Evolutionary conservation across 2,797 vertebrate species (phyloP), one percentile per base, ranked within the genome.

Genomic region (Micropoecilia bifurca): DNA sequence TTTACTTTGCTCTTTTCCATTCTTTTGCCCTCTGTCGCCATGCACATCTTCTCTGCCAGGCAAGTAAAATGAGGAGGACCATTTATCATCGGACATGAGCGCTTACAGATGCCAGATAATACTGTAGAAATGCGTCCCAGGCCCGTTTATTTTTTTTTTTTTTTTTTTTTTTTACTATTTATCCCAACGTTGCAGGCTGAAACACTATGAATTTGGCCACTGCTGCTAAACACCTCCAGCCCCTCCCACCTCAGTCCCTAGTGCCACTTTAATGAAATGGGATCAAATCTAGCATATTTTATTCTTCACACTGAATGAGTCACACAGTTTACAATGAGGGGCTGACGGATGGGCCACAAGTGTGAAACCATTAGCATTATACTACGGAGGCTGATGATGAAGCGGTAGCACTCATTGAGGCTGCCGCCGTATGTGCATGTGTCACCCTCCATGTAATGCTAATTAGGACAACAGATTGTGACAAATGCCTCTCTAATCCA

Each of bases 1-100:
- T 93, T 93, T 85, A 93, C 94, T 91, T 92, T 89, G 85, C 87
- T 85, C 79, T 76, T 87, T 90, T 90, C 87, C 57, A 83, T 91
- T 90, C 81, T 83, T 81, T 88, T 90, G 25, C 88, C 81, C 84
- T 84, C 82, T 79, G 84, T 90, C 76, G 87, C 89, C 59, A 73
- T 78, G 81, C 83, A 77, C 87, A 87, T 85, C 83, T 86, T 48
- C 88, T 86, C 77, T 81, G 76, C 81, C 71, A 36, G 80, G 85
- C 89, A 86, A 82, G 79, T 83, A 75, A 85, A 88, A 90, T 88
- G 74, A 59, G 46, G 46, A 80, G 59, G 47, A 57, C 71, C 79
- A 91, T 94, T 91, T 71, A 87, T 94, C 91, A 94, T 77, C 75
- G 82, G 84, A 89, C 80, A 83, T 25, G 33, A 85, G 78, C 77